phyloP scores from a whole-genome alignment of 2,888 invertebrate species.

The Phyto melanocephala region DNA sequence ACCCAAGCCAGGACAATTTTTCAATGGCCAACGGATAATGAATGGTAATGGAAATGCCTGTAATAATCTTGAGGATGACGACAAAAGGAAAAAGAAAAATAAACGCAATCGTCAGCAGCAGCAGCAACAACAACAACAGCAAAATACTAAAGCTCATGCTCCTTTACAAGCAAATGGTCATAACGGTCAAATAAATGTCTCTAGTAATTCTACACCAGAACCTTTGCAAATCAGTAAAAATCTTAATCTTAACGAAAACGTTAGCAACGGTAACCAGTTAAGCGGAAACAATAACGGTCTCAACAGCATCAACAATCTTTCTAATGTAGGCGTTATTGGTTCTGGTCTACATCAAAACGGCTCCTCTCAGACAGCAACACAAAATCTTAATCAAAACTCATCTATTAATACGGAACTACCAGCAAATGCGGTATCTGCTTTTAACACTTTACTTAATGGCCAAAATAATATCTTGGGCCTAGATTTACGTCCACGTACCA shows the following conservation, averaged over 20 bases:
- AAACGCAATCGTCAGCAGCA: conserved; percentile 81
- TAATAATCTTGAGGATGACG: conserved; percentile 77
- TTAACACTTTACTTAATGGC: conserved; percentile 69
- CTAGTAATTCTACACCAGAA: conserved; percentile 42
- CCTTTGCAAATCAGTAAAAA: conserved; percentile 34
- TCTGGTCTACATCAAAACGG: conserved; percentile 71
- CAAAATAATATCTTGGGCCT: conserved; percentile 71
- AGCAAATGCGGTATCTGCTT: conserved; percentile 67
- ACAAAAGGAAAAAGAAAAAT: conserved; percentile 83
- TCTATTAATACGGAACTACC: conserved; percentile 57
- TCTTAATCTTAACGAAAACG: conserved; percentile 2
- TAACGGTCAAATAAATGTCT: conserved; percentile 35
- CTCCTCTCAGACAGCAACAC: conserved; percentile 4
- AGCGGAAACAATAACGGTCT: conserved; percentile 45
- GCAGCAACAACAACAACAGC: conserved; percentile 57
- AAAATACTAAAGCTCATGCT: conserved; percentile 42
- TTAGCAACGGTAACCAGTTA: too few species aligned
- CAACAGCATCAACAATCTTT: conserved; percentile 56
- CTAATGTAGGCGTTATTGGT: conserved; percentile 76
- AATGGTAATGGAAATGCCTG: conserved; percentile 54
- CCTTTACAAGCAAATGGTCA: conserved; percentile 43
- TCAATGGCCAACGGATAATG: conserved; percentile 69
- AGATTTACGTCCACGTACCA: conserved; percentile 84
- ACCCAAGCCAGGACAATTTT: conserved; percentile 73
- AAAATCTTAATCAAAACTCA: conserved; percentile 43